These are phyloP conservation scores for Parnassius apollo DNA, from an alignment of 2,888 invertebrate genomes.

Conservation along the genomic window DNA sequence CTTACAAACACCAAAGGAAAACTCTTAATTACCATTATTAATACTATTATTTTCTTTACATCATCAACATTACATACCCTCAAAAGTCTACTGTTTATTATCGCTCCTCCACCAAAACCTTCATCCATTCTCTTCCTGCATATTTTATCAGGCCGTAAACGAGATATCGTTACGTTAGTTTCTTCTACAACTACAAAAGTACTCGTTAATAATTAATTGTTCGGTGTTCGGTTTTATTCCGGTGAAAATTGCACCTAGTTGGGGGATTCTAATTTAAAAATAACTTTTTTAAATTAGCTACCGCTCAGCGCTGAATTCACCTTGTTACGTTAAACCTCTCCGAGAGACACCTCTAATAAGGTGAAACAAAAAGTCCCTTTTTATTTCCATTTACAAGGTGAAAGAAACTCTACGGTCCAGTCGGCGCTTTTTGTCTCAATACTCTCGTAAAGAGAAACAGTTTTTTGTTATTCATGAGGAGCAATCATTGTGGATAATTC, in stretches of 20 bases:
- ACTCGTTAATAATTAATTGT: neutral
- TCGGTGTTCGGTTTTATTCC: neutral
- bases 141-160: too few relatives aligned
- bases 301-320: conserved; percentile 20
- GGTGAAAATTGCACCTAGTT: neutral
- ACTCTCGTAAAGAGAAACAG: conserved; percentile 25
- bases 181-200: too few relatives aligned
- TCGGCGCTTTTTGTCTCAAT: conserved; percentile 25
- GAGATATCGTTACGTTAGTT: too few relatives aligned
- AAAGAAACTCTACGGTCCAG: conserved; percentile 22
- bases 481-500: conserved; percentile 25
- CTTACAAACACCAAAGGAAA: too few relatives aligned
- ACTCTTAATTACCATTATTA: too few relatives aligned
- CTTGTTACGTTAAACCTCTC: conserved; percentile 22
- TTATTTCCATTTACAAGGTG: conserved; percentile 27
- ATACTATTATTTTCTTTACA: too few relatives aligned
- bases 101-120: too few relatives aligned
- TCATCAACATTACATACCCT: too few relatives aligned
- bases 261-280: conserved; percentile 16
- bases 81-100: too few relatives aligned
- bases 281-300: conserved; percentile 16
- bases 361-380: conserved; percentile 19
- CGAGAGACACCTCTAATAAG: conserved; percentile 21
- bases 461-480: conserved; percentile 26
- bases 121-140: too few relatives aligned